Percentiles rank a stretch among this genome's conserved stretches.
Conservation (phyloP, 1,140 invertebrate species). For the Whitmania pigra region DNA sequence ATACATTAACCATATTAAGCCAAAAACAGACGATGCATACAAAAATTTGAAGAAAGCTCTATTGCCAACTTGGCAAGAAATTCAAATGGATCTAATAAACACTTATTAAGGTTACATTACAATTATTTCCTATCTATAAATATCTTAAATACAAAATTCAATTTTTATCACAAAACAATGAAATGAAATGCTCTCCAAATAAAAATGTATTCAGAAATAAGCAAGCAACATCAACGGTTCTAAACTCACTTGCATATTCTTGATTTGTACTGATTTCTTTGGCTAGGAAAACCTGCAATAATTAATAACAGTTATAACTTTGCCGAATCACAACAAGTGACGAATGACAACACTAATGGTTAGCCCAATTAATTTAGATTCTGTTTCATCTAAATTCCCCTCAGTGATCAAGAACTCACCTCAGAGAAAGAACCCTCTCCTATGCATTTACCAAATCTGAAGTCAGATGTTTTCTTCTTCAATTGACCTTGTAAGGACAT, state of each 20-base stretch:
- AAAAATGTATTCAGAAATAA: background rate
- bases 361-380: background rate
- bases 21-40: background rate
- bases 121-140: too few species aligned
- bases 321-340: background rate
- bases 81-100: background rate
- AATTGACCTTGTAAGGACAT: conserved; percentile 5
- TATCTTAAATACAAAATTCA: background rate
- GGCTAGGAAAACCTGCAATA: conserved; percentile 66
- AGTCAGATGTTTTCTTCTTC: conserved; percentile 51
- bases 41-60: conserved; percentile 17
- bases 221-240: background rate
- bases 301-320: conserved; percentile 26
- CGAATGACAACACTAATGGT: background rate
- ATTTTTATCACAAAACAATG: background rate
- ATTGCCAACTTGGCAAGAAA: background rate
- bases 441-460: conserved; percentile 84
- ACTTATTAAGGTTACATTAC: background rate
- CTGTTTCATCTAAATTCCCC: background rate
- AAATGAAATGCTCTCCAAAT: background rate
- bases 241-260: conserved; percentile 79
- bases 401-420: conserved; percentile 46
- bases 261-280: conserved; percentile 75
- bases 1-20: background rate
- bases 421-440: conserved; percentile 93